Conservation (phyloP, 2,888 invertebrate species). For the Diachrysia chrysitis region DNA sequence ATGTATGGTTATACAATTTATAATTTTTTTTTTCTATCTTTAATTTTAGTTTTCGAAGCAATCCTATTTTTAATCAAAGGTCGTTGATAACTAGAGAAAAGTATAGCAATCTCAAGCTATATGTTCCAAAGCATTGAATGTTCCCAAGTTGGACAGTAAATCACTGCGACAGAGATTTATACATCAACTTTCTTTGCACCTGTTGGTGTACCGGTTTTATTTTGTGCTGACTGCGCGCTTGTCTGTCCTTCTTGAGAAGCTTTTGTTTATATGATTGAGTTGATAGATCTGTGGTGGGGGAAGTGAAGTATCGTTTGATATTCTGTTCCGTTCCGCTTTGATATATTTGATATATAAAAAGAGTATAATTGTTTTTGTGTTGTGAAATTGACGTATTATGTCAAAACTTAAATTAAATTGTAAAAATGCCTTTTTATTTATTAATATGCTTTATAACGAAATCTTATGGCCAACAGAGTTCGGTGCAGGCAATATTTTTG, state of each 20-base stretch:
- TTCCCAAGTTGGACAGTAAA: constrained; percentile 55
- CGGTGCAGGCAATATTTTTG: too few species aligned
- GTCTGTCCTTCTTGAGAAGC: constrained; percentile 19
- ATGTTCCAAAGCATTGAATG: constrained; percentile 49
- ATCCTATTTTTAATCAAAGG: neutral
- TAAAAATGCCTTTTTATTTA: too few species aligned
- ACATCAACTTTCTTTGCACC: constrained; percentile 60
- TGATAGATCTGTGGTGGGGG: neutral
- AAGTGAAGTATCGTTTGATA: too few species aligned
- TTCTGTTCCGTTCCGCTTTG: too few species aligned
- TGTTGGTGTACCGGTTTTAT: constrained; percentile 50
- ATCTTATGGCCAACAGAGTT: too few species aligned
- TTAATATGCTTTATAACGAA: too few species aligned
- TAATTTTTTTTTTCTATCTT: neutral
- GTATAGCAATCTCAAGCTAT: constrained; percentile 41
- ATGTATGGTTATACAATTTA: too few species aligned
- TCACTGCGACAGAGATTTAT: constrained; percentile 57
- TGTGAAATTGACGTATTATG: too few species aligned
- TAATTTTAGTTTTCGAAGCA: constrained; percentile 1
- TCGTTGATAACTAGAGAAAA: constrained; percentile 22
- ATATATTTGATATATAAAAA: too few species aligned
- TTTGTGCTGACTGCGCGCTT: constrained; percentile 37
- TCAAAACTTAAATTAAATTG: too few species aligned
- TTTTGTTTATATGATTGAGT: constrained; percentile 26
- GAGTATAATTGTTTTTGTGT: too few species aligned